These are phyloP conservation scores for Acanthornis magna DNA, from an alignment of 2,797 vertebrate genomes.

Conservation along the genomic window DNA sequence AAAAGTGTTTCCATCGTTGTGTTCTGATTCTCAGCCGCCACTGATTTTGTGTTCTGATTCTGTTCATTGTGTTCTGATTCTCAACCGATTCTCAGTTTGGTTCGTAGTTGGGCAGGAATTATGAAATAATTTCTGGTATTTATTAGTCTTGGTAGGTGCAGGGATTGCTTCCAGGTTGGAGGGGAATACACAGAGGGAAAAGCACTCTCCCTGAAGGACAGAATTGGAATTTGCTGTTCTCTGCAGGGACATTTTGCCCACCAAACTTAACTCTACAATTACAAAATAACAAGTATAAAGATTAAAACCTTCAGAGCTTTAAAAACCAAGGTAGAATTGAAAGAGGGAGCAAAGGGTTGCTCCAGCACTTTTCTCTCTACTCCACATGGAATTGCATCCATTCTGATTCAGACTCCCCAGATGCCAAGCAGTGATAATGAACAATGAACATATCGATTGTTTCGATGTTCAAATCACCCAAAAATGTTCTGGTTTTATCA, in stretches of 20 bases:
- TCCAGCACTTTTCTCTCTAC: background rate
- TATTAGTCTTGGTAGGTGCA: background rate
- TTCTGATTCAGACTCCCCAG: background rate
- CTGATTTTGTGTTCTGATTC: background rate
- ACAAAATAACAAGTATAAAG: background rate
- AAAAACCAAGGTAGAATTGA: background rate
- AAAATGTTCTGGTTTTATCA: background rate
- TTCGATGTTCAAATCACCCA: background rate
- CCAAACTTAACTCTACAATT: background rate
- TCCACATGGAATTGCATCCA: background rate
- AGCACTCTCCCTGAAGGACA: background rate
- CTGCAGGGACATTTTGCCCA: background rate
- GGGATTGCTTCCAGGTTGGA: background rate
- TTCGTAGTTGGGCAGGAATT: background rate
- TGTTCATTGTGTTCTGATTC: background rate
- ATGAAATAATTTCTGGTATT: rapidly evolving
- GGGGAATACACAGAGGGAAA: background rate
- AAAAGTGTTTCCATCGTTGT: background rate
- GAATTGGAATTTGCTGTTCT: background rate
- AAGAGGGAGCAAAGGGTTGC: background rate
- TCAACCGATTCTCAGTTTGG: background rate
- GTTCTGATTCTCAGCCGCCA: background rate
- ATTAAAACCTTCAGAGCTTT: background rate
- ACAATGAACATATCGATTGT: background rate
- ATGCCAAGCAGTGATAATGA: background rate